Evolutionary conservation across 2,113 vertebrate genomes (phyloP).

Genomic region (Ctenodactylus gundi): DNA sequence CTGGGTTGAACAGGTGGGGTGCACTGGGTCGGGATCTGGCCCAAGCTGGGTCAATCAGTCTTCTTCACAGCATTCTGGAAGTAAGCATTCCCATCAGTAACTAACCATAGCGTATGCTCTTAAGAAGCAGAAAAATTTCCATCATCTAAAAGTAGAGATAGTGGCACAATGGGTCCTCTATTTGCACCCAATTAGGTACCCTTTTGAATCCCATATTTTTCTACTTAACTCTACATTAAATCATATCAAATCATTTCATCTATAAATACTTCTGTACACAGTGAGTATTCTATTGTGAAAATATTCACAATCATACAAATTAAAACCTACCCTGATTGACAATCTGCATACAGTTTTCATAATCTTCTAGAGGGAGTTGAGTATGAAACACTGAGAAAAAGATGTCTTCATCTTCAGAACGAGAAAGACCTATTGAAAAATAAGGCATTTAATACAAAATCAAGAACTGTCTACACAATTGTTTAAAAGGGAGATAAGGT

Average conservation of each 20-base stretch:
- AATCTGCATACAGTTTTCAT: conserved; percentile 53
- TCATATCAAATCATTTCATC: not conserved
- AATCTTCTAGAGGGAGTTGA: conserved; percentile 83
- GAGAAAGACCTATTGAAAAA: conserved; percentile 70
- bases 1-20: not conserved
- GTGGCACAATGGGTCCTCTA: not conserved
- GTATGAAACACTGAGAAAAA: conserved; percentile 87
- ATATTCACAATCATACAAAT: not conserved
- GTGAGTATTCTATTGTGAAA: not conserved
- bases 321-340: conserved; percentile 70
- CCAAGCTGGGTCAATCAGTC: not conserved
- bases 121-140: conserved; percentile 45
- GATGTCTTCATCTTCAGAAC: conserved; percentile 72
- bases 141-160: not conserved
- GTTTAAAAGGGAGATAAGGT: not conserved
- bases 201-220: not conserved
- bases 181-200: not conserved
- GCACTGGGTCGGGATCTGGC: not conserved
- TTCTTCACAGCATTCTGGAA: not conserved
- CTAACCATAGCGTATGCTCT: not conserved
- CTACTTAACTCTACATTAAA: not conserved
- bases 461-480: not conserved
- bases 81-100: not conserved
- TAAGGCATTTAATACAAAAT: conserved; percentile 40
- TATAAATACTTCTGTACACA: not conserved